Percentiles rank a stretch among this genome's conserved stretches.
These are phyloP conservation scores for Himalopsyche tibetana DNA, from an alignment of 2,888 invertebrate species.

Conservation along the genomic window DNA sequence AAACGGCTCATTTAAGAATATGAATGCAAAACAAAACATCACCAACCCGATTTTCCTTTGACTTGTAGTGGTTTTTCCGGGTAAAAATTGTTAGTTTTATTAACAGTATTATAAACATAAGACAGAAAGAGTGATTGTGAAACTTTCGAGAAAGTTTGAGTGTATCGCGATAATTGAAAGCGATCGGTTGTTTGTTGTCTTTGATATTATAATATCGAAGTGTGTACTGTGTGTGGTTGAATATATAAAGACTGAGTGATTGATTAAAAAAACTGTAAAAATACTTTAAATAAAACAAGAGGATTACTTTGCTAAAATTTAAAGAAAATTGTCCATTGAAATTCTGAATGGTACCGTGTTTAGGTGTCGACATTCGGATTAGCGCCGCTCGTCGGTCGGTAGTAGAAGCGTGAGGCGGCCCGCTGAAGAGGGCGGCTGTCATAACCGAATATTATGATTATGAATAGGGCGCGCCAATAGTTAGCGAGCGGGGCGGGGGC, in stretches of 20 bases:
- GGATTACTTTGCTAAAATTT: neutral
- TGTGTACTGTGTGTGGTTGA: conserved; percentile 46
- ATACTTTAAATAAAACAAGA: neutral
- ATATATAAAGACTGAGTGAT: conserved; percentile 46
- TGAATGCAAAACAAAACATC: conserved; percentile 38
- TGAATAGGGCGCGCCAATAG: conserved; percentile 37
- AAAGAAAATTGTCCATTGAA: no score
- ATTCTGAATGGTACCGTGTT: neutral
- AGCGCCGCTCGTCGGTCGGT: conserved; percentile 57
- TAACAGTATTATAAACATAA: neutral
- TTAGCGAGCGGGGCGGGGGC: conserved; percentile 48
- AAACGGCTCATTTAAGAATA: conserved; percentile 37
- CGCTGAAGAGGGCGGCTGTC: conserved; percentile 44
- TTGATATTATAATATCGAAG: neutral
- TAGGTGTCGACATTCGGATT: neutral
- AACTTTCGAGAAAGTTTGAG: conserved; percentile 25
- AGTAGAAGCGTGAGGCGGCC: conserved; percentile 46
- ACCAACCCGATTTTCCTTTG: neutral
- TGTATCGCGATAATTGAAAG: neutral
- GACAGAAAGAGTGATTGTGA: conserved; percentile 35
- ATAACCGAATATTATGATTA: conserved; percentile 37
- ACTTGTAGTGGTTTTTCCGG: conserved; percentile 14
- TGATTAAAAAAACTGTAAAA: neutral
- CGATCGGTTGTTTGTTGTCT: neutral
- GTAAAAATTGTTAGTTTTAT: no score